These are phyloP conservation scores for Netelia fuscicornis DNA, from an alignment of 2,888 invertebrate species.

Conservation along the genomic window DNA sequence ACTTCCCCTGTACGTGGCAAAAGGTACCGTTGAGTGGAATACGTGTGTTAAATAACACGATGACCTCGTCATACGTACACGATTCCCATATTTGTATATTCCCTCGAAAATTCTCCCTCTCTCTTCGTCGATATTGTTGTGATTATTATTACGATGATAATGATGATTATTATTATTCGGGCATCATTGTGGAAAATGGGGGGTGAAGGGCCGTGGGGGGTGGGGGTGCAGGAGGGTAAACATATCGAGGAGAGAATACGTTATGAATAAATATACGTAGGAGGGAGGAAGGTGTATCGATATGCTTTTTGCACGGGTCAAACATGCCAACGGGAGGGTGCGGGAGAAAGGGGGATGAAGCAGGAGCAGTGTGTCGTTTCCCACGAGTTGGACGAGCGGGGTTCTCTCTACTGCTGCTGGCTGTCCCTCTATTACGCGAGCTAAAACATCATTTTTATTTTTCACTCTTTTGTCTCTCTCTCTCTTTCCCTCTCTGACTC, in stretches of 20 bases:
- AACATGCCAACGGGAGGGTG: slow-evolving; percentile 39
- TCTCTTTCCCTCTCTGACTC: slow-evolving; percentile 5
- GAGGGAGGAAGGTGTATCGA: slow-evolving; percentile 26
- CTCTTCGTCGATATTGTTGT: slow-evolving; percentile 45
- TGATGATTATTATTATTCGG: slow-evolving; percentile 25
- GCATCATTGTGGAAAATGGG: slow-evolving; percentile 6
- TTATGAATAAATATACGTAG: slow-evolving; percentile 62
- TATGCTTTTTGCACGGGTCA: slow-evolving; percentile 57
- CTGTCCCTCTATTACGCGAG: slow-evolving; percentile 18
- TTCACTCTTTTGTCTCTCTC: slow-evolving; percentile 25
- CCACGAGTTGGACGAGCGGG: slow-evolving; percentile 50
- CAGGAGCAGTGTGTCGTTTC: slow-evolving; percentile 26
- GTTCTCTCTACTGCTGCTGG: background rate
- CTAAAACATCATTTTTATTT: slow-evolving; percentile 61
- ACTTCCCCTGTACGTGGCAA: slow-evolving; percentile 64
- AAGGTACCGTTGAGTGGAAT: background rate
- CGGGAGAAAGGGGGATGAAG: too few species aligned
- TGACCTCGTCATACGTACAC: slow-evolving; percentile 32
- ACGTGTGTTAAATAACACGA: slow-evolving; percentile 13
- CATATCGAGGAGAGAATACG: slow-evolving; percentile 49
- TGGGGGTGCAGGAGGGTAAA: background rate
- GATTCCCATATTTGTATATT: slow-evolving; percentile 42
- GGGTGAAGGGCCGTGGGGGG: slow-evolving; percentile 11
- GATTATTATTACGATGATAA: slow-evolving; percentile 26
- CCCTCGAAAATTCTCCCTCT: slow-evolving; percentile 28